phyloP scores from a whole-genome alignment of 1,140 invertebrate genomes.

The Harpegnathos saltator region DNA sequence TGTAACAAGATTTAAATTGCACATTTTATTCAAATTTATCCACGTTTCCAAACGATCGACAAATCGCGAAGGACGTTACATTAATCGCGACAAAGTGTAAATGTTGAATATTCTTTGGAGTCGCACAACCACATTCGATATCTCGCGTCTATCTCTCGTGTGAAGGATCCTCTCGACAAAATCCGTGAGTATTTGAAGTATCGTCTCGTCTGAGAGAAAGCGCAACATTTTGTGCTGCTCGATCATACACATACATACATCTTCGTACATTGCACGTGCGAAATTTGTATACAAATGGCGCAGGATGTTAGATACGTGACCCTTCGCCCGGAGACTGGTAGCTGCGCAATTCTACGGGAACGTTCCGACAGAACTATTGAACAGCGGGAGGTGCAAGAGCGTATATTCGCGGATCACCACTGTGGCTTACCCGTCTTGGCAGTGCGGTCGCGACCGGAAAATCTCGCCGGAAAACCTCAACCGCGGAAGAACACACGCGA shows the following conservation, averaged over 20 bases:
- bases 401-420: not conserved
- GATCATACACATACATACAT: not conserved
- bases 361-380: not conserved
- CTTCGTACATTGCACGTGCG: slow-evolving; percentile 15
- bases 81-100: slow-evolving; percentile 2
- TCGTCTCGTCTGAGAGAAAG: not conserved
- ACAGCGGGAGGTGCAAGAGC: not conserved
- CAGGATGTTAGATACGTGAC: slow-evolving; percentile 28
- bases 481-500: not conserved
- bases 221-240: not conserved
- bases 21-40: no score
- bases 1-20: not conserved
- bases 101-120: not conserved
- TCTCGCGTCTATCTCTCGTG: not conserved
- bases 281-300: slow-evolving; percentile 26
- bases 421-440: slow-evolving; percentile 9
- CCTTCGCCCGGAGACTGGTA: slow-evolving; percentile 25
- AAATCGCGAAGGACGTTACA: not conserved
- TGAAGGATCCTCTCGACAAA: not conserved
- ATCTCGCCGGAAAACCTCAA: slow-evolving; percentile 1
- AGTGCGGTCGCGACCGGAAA: slow-evolving; percentile 1
- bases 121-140: not conserved
- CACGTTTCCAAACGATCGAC: not conserved
- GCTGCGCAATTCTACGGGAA: slow-evolving; percentile 41
- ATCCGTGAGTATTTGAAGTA: not conserved